These are phyloP conservation scores for Rhaphigaster nebulosa DNA, from an alignment of 2,888 invertebrate species.

Conservation along the genomic window DNA sequence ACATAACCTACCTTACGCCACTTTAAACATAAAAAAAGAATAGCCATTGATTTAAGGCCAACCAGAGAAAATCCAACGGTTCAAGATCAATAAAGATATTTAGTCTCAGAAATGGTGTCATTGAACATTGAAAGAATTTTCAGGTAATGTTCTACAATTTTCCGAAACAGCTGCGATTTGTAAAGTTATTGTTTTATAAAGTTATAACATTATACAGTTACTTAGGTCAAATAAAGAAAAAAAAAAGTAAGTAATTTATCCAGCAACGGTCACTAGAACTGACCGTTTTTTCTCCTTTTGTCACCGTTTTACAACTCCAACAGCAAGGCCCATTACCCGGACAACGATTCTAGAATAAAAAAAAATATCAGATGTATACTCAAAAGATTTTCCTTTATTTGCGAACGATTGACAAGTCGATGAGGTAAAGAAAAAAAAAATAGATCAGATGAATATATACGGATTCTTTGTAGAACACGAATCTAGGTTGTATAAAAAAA, in stretches of 20 bases:
- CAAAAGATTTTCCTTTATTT: neutral
- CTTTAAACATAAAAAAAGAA: neutral
- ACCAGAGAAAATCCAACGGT: neutral
- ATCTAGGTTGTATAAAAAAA: neutral
- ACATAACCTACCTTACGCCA: too few species aligned
- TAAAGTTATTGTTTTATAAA: neutral
- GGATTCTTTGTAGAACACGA: neutral
- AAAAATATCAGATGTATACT: neutral
- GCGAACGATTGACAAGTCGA: neutral
- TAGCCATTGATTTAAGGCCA: neutral
- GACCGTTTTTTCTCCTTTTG: slow-evolving; percentile 19
- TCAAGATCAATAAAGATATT: neutral
- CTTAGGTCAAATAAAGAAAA: neutral
- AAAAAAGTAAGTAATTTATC: neutral
- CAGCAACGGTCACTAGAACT: neutral
- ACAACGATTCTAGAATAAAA: neutral
- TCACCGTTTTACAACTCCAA: neutral
- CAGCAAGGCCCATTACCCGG: neutral
- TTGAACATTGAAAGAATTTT: neutral
- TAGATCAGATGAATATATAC: neutral
- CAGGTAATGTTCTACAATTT: neutral
- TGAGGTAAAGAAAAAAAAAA: neutral
- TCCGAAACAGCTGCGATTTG: neutral
- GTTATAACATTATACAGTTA: neutral
- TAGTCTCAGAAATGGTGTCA: neutral